Percentiles rank a stretch among this genome's conserved stretches.
Evolutionary conservation across 2,888 invertebrate species (phyloP).

Genomic region (Mechanitis mazaeus): DNA sequence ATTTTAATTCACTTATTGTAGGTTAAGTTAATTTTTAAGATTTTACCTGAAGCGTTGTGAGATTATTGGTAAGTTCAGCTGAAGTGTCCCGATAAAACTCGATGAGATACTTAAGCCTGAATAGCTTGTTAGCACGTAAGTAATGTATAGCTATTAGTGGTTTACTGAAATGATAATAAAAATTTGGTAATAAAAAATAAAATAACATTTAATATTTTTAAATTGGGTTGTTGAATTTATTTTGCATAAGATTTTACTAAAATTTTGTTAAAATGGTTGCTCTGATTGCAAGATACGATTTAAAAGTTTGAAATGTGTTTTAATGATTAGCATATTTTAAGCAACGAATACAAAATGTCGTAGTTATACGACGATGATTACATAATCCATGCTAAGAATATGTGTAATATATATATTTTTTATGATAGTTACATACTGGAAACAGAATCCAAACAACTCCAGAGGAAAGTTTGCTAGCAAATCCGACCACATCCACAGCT

Average conservation of each 20-base stretch:
- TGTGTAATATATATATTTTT: no score
- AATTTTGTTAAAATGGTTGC: no score
- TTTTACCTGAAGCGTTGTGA: constrained; percentile 59
- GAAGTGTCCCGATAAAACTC: constrained; percentile 61
- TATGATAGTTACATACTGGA: constrained; percentile 48
- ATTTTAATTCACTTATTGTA: no score
- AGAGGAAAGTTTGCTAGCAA: constrained; percentile 54
- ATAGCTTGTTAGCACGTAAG: constrained; percentile 51
- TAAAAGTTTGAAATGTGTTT: no score
- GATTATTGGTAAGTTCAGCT: constrained; percentile 61
- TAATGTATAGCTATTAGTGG: constrained; percentile 52
- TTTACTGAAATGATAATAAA: constrained; percentile 34
- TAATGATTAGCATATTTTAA: no score
- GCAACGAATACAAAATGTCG: no score
- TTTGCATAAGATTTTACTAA: no score
- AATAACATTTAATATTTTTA: constrained; percentile 39
- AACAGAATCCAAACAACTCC: constrained; percentile 53
- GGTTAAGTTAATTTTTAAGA: neutral
- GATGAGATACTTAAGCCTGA: constrained; percentile 57
- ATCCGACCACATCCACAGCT: constrained; percentile 52
- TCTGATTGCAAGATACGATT: no score
- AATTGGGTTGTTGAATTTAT: constrained; percentile 11
- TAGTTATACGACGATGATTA: no score
- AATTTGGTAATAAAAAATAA: constrained; percentile 20
- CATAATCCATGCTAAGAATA: constrained; percentile 11